phyloP scores from a whole-genome alignment of 2,113 vertebrate species.

The Cryptomyrus ogoouensis region DNA sequence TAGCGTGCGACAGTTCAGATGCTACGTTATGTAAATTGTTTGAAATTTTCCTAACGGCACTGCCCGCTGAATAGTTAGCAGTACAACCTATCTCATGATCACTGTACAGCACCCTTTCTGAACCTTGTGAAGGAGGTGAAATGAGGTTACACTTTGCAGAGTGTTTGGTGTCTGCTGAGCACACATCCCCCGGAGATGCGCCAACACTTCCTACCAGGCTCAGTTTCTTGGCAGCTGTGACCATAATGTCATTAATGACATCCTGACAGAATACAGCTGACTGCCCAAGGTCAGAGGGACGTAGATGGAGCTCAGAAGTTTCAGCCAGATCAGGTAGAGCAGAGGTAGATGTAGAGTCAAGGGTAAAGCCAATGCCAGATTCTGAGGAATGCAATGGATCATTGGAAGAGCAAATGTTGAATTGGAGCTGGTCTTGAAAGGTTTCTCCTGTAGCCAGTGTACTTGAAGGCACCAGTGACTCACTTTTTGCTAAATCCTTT shows the following conservation, averaged over 20 bases:
- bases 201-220: conserved; percentile 44
- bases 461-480: conserved; percentile 60
- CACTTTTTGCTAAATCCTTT: conserved; percentile 42
- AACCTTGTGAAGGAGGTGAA: conserved; percentile 29
- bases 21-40: not conserved
- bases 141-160: conserved; percentile 33
- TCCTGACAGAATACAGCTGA: conserved; percentile 34
- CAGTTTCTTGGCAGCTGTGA: conserved; percentile 60
- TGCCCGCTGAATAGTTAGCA: not conserved
- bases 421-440: conserved; percentile 37
- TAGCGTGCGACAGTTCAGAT: not conserved
- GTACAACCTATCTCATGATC: not conserved
- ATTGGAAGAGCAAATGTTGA: conserved; percentile 48
- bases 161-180: conserved; percentile 45
- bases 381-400: conserved; percentile 45
- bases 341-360: conserved; percentile 47
- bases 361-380: conserved; percentile 47
- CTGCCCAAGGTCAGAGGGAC: conserved; percentile 42
- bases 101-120: conserved; percentile 20
- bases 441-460: conserved; percentile 48
- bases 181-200: conserved; percentile 35
- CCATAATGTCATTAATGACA: conserved; percentile 47
- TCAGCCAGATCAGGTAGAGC: conserved; percentile 17
- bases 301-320: conserved; percentile 38
- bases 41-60: not conserved